Base-by-base conservation (phyloP, 2,888 invertebrate genomes). In the Lasioglossum leucozonium region DNA sequence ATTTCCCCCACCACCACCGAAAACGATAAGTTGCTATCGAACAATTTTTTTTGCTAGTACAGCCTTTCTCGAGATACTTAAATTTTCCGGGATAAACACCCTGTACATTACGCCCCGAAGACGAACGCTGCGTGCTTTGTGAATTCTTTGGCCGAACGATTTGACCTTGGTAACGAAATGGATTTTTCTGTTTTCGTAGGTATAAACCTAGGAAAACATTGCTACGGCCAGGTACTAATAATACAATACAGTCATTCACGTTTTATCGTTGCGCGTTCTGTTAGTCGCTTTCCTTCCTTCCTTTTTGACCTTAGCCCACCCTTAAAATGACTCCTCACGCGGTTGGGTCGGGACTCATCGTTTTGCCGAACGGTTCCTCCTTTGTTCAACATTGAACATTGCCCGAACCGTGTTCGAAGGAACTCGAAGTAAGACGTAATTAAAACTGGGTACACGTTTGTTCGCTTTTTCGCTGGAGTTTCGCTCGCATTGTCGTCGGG, bases 71-170 rank as follows among this genome's bases (percentile, higher is more conserved):
- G 47, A 44, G 13, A 47, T 16, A 44, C 16, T 44, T 44, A 11
- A 18, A 5, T 47, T 47, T 47, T 47, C 47, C 47, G 47, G 47
- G 13, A 47, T 47, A 18, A 16, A 30, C 30, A 26, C 18, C 47
- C 18, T 47, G 62, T 6, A 26, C n/a, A 40, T 44, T 30, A 30
- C 26, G 18, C 30, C 6, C 5, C 34, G 40, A 16, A 42, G 22
- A n/a, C 47, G 42, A 65, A 42, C 62, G 16, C 65, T 22, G n/a
- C 74, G 30, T 62, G 72, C 34, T 30, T 71, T 18, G 30, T 81
- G 72, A 51, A 81, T 79, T 71, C 26, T 71, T 47, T 72, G 0
- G 34, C 16, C 55, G 4, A 40, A 40, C 30, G 51, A 2, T 51
- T 8, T 51, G n/a, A 22, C 51, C 47, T 11, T 47, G 34, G 34